Conservation (phyloP, 1,140 invertebrate species). For the Hermetia illucens region DNA sequence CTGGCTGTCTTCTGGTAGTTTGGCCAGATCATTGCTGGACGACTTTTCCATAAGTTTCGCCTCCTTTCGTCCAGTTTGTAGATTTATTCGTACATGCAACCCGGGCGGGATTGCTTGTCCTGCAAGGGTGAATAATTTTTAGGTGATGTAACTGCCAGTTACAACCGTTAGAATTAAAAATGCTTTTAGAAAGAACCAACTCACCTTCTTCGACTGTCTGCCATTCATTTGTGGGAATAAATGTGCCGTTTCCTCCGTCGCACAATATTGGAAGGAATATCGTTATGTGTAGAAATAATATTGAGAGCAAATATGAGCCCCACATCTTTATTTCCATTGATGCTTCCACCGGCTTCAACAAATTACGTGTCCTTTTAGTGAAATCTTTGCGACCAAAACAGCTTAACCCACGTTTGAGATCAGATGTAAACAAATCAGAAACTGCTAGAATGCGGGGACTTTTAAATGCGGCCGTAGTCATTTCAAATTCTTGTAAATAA, state of each 20-base stretch:
- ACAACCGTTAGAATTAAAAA: neutral
- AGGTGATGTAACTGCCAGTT: conserved; percentile 1
- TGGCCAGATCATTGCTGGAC: neutral
- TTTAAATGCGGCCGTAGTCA: too few relatives aligned
- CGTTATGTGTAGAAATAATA: too few relatives aligned
- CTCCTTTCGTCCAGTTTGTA: conserved; percentile 54
- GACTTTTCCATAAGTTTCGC: conserved; percentile 50
- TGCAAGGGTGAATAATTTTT: conserved; percentile 23
- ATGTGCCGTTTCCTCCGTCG: conserved; percentile 16
- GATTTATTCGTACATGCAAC: conserved; percentile 57
- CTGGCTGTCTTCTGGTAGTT: neutral
- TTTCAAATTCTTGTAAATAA: too few relatives aligned
- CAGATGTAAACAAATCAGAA: too few relatives aligned
- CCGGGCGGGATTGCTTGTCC: conserved; percentile 56
- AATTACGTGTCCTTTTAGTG: too few relatives aligned
- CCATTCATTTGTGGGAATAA: conserved; percentile 45
- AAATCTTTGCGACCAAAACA: too few relatives aligned
- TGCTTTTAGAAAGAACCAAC: neutral
- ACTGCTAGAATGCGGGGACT: too few relatives aligned
- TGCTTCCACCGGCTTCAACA: too few relatives aligned
- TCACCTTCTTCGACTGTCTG: conserved; percentile 41
- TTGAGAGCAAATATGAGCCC: too few relatives aligned
- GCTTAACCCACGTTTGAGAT: too few relatives aligned
- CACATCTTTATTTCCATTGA: too few relatives aligned
- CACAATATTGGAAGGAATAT: too few relatives aligned